Conservation (phyloP, 1,140 invertebrate genomes). For the Trissolcus basalis region DNA sequence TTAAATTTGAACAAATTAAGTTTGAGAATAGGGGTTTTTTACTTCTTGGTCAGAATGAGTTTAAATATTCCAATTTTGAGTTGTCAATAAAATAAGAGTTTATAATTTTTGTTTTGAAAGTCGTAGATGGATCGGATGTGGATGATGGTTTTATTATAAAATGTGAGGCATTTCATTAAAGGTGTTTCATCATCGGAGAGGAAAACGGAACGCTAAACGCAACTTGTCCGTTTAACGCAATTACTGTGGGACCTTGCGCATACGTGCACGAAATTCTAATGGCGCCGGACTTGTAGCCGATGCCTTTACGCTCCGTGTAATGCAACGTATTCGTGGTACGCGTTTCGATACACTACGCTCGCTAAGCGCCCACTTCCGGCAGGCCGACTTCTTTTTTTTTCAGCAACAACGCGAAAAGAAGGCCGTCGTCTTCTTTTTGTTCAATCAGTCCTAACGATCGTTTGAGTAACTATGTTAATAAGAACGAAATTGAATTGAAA, state of each 20-base stretch:
- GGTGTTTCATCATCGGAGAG: slow-evolving; percentile 32
- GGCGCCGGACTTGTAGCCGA: slow-evolving; percentile 41
- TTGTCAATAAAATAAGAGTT: too few relatives aligned
- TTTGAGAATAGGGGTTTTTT: too few relatives aligned
- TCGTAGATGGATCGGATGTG: too few relatives aligned
- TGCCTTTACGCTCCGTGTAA: slow-evolving; percentile 50
- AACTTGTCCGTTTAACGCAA: slow-evolving; percentile 59
- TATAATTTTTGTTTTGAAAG: too few relatives aligned
- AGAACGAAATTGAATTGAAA: slow-evolving; percentile 49
- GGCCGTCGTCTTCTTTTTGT: slow-evolving; percentile 33
- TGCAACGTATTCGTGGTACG: slow-evolving; percentile 54
- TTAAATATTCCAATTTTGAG: too few relatives aligned
- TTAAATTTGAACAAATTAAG: too few relatives aligned
- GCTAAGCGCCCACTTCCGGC: slow-evolving; percentile 59
- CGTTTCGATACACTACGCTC: slow-evolving; percentile 54
- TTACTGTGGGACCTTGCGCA: slow-evolving; percentile 53
- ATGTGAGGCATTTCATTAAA: slow-evolving; percentile 35
- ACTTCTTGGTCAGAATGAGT: too few relatives aligned
- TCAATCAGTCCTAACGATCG: slow-evolving; percentile 33
- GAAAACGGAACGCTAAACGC: slow-evolving; percentile 47
- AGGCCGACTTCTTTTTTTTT: slow-evolving; percentile 34
- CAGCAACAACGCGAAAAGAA: slow-evolving; percentile 43
- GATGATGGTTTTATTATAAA: neutral
- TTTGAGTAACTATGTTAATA: slow-evolving; percentile 45
- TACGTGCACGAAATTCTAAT: slow-evolving; percentile 61